Percentiles rank a stretch among this genome's conserved stretches.
Evolutionary conservation across 1,140 invertebrate genomes (phyloP).

Genomic region (Psilanteris sp.): DNA sequence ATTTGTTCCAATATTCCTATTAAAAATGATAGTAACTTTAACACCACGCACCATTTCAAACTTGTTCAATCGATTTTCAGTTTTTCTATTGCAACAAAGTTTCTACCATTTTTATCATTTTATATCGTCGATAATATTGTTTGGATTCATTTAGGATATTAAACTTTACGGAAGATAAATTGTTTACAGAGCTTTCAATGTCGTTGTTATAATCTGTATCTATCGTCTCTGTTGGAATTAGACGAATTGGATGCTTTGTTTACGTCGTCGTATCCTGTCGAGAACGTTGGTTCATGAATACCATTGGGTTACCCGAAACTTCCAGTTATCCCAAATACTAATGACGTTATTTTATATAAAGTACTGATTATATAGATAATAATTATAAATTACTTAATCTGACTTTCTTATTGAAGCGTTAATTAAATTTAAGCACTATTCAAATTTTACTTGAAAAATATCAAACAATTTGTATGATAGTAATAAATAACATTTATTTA

Average conservation of each 20-base stretch:
- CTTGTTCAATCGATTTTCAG: slow-evolving; percentile 29
- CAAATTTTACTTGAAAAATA: no score
- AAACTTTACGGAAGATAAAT: slow-evolving; percentile 53
- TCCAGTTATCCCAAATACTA: slow-evolving; percentile 44
- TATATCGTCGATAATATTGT: slow-evolving; percentile 35
- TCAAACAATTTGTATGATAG: no score
- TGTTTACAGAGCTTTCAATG: slow-evolving; percentile 52
- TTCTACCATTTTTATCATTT: slow-evolving; percentile 36
- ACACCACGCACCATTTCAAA: slow-evolving; percentile 11
- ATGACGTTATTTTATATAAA: slow-evolving; percentile 52
- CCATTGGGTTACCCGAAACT: slow-evolving; percentile 39
- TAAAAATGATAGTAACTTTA: slow-evolving; percentile 33
- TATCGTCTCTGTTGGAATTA: slow-evolving; percentile 45
- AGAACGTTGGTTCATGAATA: slow-evolving; percentile 37
- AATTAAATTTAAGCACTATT: slow-evolving; percentile 21
- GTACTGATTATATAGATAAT: slow-evolving; percentile 47
- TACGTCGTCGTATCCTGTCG: slow-evolving; percentile 44
- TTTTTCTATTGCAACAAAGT: slow-evolving; percentile 25
- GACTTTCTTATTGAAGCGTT: slow-evolving; percentile 4
- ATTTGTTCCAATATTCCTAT: slow-evolving; percentile 56
- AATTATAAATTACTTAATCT: slow-evolving; percentile 40
- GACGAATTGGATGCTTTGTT: slow-evolving; percentile 62
- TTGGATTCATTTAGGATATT: slow-evolving; percentile 55
- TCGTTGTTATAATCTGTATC: slow-evolving; percentile 51
- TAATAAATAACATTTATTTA: no score